Conservation (phyloP, 2,797 vertebrate species). For the Spea hammondii region DNA sequence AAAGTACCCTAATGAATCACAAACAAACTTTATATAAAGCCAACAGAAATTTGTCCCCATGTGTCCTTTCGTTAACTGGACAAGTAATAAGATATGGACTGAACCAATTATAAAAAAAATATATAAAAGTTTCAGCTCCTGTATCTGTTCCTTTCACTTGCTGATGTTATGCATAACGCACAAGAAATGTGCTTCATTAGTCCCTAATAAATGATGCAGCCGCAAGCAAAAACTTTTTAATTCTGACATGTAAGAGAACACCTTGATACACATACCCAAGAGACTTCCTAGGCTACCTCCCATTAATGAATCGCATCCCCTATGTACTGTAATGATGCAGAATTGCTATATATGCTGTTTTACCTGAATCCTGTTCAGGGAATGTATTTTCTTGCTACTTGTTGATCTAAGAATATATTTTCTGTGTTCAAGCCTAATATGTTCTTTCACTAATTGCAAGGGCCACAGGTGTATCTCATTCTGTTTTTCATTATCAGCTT, state of each 20-base stretch:
- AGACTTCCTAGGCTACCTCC: constrained; percentile 35
- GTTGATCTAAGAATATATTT: constrained; percentile 14
- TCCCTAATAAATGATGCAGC: constrained; percentile 40
- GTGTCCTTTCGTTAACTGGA: constrained; percentile 33
- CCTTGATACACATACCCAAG: constrained; percentile 45
- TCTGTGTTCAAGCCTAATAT: constrained; percentile 5
- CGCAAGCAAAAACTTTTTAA: constrained; percentile 49
- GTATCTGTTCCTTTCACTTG: constrained; percentile 7
- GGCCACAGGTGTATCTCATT: not conserved
- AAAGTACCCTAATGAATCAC: constrained; percentile 15
- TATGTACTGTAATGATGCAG: constrained; percentile 16
- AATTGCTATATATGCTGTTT: constrained; percentile 37
- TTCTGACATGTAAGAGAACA: constrained; percentile 43
- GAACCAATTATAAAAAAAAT: constrained; percentile 43
- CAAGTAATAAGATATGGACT: constrained; percentile 31
- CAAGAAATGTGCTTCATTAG: constrained; percentile 44
- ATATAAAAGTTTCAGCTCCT: constrained; percentile 39
- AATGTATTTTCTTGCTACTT: constrained; percentile 23
- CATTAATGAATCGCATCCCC: constrained; percentile 45
- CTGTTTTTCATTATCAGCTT: not conserved
- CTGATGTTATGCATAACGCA: constrained; percentile 38
- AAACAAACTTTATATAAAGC: constrained; percentile 22
- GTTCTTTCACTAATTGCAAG: constrained; percentile 32
- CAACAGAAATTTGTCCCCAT: constrained; percentile 12
- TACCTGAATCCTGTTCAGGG: constrained; percentile 3